A percentile compares a stretch with the other conserved stretches of the same genome.
phyloP scores from a whole-genome alignment of 35 echinoderm and acorn worm genomes.

The Ophiothrix spiculata region DNA sequence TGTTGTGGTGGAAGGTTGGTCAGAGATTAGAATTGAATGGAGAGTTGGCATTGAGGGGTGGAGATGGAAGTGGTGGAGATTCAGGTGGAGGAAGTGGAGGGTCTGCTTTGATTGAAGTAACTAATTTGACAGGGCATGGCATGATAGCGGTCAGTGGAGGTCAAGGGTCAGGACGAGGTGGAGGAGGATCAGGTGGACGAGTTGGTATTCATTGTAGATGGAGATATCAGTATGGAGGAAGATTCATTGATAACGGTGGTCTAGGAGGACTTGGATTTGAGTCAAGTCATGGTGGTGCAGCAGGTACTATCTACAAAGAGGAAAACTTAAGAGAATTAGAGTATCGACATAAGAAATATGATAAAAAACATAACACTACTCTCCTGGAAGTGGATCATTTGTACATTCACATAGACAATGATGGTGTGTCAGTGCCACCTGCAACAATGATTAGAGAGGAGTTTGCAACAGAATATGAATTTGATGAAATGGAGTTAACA shows the following conservation, averaged over 20 bases:
- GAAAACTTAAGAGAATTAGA: slow-evolving; percentile 73
- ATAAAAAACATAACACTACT: slow-evolving; percentile 72
- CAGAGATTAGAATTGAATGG: slow-evolving; percentile 73
- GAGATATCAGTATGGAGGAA: slow-evolving; percentile 82
- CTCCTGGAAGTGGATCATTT: slow-evolving; percentile 80
- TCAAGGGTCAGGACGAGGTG: slow-evolving; percentile 55
- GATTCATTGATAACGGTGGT: slow-evolving; percentile 78
- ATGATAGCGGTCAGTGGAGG: slow-evolving; percentile 71
- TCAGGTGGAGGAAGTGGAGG: slow-evolving; percentile 87
- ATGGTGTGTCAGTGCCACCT: slow-evolving; percentile 62
- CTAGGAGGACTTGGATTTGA: slow-evolving; percentile 45
- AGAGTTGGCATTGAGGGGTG: slow-evolving; percentile 64
- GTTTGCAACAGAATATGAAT: slow-evolving; percentile 54
- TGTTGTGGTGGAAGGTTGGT: slow-evolving; percentile 80
- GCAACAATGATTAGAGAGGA: slow-evolving; percentile 80
- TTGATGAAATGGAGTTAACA: slow-evolving; percentile 89
- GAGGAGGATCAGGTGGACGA: slow-evolving; percentile 83
- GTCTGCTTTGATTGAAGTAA: slow-evolving; percentile 52
- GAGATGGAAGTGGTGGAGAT: slow-evolving; percentile 48
- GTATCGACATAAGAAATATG: slow-evolving; percentile 78
- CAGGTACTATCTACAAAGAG: slow-evolving; percentile 80
- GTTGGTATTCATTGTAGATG: slow-evolving; percentile 77
- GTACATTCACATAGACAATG: slow-evolving; percentile 82
- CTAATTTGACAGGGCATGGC: slow-evolving; percentile 90
- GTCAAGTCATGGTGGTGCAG: slow-evolving; percentile 71